A percentile compares a stretch with the other conserved stretches of the same genome.
Conservation (phyloP, 2,888 invertebrate genomes). For the Lissonota sp. region DNA sequence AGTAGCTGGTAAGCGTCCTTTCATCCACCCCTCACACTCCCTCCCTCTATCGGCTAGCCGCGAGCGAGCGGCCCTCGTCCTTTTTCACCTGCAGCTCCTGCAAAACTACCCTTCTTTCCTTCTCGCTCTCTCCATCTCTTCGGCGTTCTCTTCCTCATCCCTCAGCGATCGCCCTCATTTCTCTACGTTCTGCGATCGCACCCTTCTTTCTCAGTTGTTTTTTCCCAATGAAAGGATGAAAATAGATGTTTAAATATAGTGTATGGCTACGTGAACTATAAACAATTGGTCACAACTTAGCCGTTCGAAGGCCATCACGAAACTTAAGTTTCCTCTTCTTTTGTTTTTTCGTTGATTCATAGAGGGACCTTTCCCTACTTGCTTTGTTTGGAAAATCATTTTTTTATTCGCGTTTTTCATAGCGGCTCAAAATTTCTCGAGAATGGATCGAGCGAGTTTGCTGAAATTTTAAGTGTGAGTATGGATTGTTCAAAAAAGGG, state of each 20-base stretch:
- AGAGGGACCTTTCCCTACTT: too few species aligned
- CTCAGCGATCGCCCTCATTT: conserved; percentile 56
- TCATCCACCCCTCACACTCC: conserved; percentile 80
- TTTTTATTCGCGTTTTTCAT: too few species aligned
- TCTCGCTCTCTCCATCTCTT: conserved; percentile 25
- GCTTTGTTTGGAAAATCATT: too few species aligned
- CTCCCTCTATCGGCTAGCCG: conserved; percentile 62
- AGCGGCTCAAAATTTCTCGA: too few species aligned
- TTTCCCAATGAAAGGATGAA: conserved; percentile 21
- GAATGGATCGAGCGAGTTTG: too few species aligned
- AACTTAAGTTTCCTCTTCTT: conserved; percentile 1
- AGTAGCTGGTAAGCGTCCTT: conserved; percentile 84
- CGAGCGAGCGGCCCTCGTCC: conserved; percentile 67
- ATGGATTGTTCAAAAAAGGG: too few species aligned
- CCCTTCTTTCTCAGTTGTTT: conserved; percentile 34
- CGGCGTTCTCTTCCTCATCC: conserved; percentile 44
- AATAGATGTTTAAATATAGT: neutral
- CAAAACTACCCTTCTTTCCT: conserved; percentile 28
- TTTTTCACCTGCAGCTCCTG: conserved; percentile 65
- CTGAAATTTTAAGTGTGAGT: too few species aligned
- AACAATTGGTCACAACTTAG: conserved; percentile 43
- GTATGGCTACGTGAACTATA: conserved; percentile 8
- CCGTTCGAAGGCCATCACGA: conserved; percentile 46
- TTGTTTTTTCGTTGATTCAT: too few species aligned
- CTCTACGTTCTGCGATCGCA: conserved; percentile 68